Evolutionary conservation across 2,113 vertebrate species (phyloP).

Genomic region (Pipa parva): DNA sequence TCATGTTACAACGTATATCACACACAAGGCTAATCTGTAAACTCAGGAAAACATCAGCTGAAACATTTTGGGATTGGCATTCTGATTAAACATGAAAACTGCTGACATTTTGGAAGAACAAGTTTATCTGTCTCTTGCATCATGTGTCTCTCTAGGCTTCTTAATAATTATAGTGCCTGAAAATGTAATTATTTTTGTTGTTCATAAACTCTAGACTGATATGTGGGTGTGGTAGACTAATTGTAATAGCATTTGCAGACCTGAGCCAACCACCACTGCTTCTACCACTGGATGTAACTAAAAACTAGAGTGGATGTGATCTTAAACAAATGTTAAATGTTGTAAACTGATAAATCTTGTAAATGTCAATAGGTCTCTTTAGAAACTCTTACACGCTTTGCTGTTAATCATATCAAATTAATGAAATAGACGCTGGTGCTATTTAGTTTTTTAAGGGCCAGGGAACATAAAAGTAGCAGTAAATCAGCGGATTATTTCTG

Average conservation of each 20-base stretch:
- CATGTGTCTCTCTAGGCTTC: background rate
- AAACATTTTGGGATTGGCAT: background rate
- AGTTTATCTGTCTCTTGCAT: conserved; percentile 2
- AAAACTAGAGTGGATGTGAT: no score
- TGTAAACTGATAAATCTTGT: background rate
- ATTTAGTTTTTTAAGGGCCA: no score
- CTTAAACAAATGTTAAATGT: background rate
- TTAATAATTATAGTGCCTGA: background rate
- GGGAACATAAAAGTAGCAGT: no score
- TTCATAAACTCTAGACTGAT: background rate
- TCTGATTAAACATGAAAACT: background rate
- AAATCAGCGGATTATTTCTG: no score
- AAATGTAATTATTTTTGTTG: background rate
- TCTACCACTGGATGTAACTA: background rate
- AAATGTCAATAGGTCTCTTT: no score
- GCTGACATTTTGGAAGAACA: conserved; percentile 15
- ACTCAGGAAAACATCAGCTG: background rate
- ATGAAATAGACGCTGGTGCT: no score
- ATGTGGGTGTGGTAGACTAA: conserved; percentile 1
- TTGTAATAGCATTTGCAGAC: background rate
- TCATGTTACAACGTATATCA: no score
- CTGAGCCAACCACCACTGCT: background rate
- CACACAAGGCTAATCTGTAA: background rate
- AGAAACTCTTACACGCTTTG: no score
- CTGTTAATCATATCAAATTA: no score